Conservation (phyloP, 2,113 vertebrate genomes). For the Paedocypris sp. region DNA sequence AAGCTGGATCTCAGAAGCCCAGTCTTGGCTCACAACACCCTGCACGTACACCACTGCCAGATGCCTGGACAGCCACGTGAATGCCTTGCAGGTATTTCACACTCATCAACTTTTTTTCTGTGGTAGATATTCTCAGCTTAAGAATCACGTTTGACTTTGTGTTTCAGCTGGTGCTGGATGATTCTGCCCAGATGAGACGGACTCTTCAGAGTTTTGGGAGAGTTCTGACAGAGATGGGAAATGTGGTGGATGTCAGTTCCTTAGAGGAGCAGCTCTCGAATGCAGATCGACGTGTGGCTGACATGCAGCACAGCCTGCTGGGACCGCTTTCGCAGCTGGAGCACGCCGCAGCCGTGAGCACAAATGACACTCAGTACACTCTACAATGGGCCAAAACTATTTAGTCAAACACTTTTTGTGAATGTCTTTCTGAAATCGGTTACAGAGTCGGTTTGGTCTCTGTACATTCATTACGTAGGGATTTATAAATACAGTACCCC, state of each 20-base stretch:
- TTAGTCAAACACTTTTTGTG: too few relatives aligned
- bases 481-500: too few relatives aligned
- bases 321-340: conserved; percentile 69
- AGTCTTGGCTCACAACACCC: conserved; percentile 63
- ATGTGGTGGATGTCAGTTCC: conserved; percentile 63
- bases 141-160: neutral
- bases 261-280: conserved; percentile 57
- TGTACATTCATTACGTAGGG: too few relatives aligned
- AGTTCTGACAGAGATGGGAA: conserved; percentile 69
- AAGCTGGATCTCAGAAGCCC: conserved; percentile 72
- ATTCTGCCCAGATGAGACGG: conserved; percentile 74
- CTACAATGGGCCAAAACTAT: too few relatives aligned
- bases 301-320: conserved; percentile 66
- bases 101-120: neutral
- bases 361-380: too few relatives aligned
- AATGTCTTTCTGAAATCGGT: too few relatives aligned
- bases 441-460: too few relatives aligned
- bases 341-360: conserved; percentile 73
- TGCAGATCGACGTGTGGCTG: conserved; percentile 56
- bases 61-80: conserved; percentile 60
- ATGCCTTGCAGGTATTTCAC: conserved; percentile 65
- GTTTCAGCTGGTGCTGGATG: conserved; percentile 75
- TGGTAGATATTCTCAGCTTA: neutral
- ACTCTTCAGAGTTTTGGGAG: conserved; percentile 60
- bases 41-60: conserved; percentile 64